These are phyloP conservation scores for Sycobia sp. DNA, from an alignment of 1,140 invertebrate genomes.

Conservation along the genomic window DNA sequence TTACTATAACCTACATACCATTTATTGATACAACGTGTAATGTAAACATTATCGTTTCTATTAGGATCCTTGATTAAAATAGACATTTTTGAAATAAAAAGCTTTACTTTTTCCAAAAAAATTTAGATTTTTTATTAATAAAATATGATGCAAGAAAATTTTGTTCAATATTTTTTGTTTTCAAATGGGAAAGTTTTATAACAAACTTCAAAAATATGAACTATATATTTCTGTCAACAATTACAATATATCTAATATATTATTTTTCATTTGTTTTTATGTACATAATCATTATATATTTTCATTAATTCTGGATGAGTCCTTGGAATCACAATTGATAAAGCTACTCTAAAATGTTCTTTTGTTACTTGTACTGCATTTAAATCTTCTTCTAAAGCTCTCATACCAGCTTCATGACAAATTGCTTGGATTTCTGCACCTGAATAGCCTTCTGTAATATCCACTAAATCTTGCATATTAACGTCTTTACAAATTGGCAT, in stretches of 20 bases:
- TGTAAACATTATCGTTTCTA: too few species aligned
- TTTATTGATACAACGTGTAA: too few species aligned
- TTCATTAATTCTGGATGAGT: constrained; percentile 70
- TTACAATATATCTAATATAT: neutral
- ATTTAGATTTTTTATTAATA: neutral
- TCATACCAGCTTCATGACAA: constrained; percentile 84
- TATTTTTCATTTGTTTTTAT: neutral
- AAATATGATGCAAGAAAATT: too few species aligned
- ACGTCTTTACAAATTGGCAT: constrained; percentile 70
- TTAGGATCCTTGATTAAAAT: constrained; percentile 5
- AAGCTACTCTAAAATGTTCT: constrained; percentile 72
- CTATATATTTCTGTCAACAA: neutral
- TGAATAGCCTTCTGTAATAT: constrained; percentile 77
- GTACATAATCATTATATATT: constrained; percentile 69
- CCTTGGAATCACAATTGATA: constrained; percentile 72
- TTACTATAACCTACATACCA: too few species aligned
- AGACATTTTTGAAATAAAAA: constrained; percentile 13
- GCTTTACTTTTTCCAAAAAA: neutral
- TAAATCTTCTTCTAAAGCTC: constrained; percentile 76
- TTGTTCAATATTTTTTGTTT: neutral
- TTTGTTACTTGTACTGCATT: constrained; percentile 61
- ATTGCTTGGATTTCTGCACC: constrained; percentile 88
- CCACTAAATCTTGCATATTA: constrained; percentile 68
- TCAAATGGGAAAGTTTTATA: neutral
- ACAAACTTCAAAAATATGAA: neutral